Evolutionary conservation across 2,113 vertebrate genomes (phyloP).

Genomic region (Brienomyrus brachyistius): DNA sequence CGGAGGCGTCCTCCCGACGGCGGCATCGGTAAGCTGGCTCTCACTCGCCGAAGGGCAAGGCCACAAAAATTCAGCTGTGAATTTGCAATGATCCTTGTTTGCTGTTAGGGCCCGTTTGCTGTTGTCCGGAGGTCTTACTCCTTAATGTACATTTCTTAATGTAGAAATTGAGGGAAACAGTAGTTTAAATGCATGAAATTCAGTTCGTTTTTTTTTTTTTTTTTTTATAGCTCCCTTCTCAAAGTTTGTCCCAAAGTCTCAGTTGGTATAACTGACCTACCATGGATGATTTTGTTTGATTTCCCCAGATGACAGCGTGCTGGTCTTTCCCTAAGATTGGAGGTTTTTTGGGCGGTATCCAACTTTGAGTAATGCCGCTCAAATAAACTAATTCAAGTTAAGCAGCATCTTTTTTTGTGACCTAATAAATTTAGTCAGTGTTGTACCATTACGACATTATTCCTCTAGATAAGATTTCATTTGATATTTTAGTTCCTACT

Average conservation of each 20-base stretch:
- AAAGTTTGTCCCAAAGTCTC: not conserved
- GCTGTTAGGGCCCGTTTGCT: not conserved
- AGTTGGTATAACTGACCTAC: not conserved
- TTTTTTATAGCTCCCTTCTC: not conserved
- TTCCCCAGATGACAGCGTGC: not conserved
- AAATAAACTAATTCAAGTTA: not conserved
- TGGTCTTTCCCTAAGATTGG: not conserved
- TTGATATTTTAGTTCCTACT: not conserved
- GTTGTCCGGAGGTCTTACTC: not conserved
- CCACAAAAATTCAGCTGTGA: not conserved
- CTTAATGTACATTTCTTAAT: not conserved
- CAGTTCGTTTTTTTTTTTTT: not conserved
- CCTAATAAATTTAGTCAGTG: not conserved
- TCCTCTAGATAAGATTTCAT: not conserved
- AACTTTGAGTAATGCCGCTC: not conserved
- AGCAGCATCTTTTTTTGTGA: not conserved
- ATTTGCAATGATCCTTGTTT: not conserved
- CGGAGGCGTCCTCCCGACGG: constrained; percentile 83
- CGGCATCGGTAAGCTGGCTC: constrained; percentile 66
- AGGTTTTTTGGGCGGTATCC: not conserved
- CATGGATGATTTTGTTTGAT: not conserved
- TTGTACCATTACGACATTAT: not conserved
- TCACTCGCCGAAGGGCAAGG: not conserved
- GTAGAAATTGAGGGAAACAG: not conserved
- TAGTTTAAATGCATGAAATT: not conserved